Evolutionary conservation across 2,797 vertebrate genomes (phyloP).

Genomic region (Cetoscarus ocellatus): DNA sequence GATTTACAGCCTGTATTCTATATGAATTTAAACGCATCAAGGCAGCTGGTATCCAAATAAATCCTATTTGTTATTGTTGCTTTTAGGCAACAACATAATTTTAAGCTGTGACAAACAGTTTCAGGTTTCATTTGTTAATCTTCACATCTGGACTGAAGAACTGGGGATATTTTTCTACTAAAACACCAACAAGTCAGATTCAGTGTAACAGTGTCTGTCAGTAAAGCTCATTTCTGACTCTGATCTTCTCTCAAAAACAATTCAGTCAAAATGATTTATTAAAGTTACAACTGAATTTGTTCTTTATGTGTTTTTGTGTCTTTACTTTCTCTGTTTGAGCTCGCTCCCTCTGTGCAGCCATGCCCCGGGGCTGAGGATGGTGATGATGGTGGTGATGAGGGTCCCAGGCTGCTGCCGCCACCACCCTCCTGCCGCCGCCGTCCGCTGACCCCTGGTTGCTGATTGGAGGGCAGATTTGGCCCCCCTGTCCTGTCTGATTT

Average conservation of each 20-base stretch:
- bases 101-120: too few relatives aligned
- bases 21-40: too few relatives aligned
- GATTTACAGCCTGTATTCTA: too few relatives aligned
- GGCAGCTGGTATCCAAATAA: too few relatives aligned
- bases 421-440: slow-evolving; percentile 65
- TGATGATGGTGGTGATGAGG: slow-evolving; percentile 14
- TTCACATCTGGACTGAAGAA: too few relatives aligned
- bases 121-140: too few relatives aligned
- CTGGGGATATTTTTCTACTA: too few relatives aligned
- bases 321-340: slow-evolving; percentile 1
- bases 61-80: too few relatives aligned
- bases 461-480: slow-evolving; percentile 87
- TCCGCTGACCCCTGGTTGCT: slow-evolving; percentile 90
- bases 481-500: slow-evolving; percentile 86
- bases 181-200: too few relatives aligned
- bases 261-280: slow-evolving; percentile 14
- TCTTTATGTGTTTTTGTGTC: slow-evolving; percentile 11
- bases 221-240: not conserved
- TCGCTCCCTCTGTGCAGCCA: not conserved
- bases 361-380: slow-evolving; percentile 9
- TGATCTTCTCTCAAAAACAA: too few relatives aligned
- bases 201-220: too few relatives aligned
- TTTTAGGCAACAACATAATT: too few relatives aligned
- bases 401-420: not conserved
- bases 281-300: not conserved